phyloP scores from a whole-genome alignment of 1,140 invertebrate genomes.

The Babylonia areolata region DNA sequence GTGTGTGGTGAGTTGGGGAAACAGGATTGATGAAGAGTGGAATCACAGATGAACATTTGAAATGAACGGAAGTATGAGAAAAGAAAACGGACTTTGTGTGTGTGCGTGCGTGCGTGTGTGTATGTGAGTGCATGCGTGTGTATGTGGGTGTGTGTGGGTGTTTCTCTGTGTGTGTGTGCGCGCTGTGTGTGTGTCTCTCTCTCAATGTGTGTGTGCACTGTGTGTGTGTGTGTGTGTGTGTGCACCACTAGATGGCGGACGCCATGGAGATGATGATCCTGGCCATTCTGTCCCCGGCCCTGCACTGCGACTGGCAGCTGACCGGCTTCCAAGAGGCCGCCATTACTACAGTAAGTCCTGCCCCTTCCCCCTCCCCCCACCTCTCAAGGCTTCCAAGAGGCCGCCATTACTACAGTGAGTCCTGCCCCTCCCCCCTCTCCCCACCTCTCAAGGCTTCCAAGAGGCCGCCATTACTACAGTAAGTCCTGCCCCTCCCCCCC shows the following conservation, averaged over 20 bases:
- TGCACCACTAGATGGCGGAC: conserved; percentile 91
- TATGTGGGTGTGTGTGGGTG: conserved; percentile 77
- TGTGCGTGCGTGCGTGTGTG: no score
- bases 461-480: conserved; percentile 86
- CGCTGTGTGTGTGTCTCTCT: conserved; percentile 73
- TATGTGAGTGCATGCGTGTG: no score
- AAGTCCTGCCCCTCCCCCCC: conserved; percentile 53
- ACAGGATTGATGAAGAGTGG: no score
- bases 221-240: neutral
- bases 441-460: no score
- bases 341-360: conserved; percentile 82
- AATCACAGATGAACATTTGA: no score
- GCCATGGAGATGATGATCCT: conserved; percentile 99
- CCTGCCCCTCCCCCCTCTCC: no score
- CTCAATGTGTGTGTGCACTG: conserved; percentile 13
- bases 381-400: conserved; percentile 87
- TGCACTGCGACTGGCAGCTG: conserved; percentile 96
- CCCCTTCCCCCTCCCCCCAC: no score
- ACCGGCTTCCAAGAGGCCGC: conserved; percentile 86
- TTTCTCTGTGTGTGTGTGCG: neutral
- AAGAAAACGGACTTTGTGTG: no score
- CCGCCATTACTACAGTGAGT: conserved; percentile 84
- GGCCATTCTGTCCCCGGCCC: conserved; percentile 92
- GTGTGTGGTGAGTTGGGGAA: no score
- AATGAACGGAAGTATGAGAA: no score